These are phyloP conservation scores for Pelobates fuscus DNA, from an alignment of 2,113 vertebrate genomes.

Conservation along the genomic window DNA sequence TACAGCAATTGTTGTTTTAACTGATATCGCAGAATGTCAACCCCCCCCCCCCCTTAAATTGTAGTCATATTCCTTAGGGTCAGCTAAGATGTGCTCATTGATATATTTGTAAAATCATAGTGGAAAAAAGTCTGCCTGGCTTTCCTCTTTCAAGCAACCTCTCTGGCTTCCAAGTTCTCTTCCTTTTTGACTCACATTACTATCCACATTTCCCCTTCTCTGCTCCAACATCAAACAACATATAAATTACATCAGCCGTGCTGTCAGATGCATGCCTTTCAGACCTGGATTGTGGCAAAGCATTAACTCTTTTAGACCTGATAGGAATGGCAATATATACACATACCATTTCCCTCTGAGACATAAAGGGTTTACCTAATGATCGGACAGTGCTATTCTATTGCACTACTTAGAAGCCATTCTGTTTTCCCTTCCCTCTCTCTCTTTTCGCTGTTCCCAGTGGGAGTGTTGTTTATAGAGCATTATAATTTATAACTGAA, in stretches of 20 bases:
- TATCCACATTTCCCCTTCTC: constrained; percentile 66
- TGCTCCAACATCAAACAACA: constrained; percentile 74
- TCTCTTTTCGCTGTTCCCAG: constrained; percentile 73
- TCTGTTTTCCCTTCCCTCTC: constrained; percentile 52
- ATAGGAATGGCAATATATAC: background rate
- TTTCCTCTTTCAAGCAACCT: constrained; percentile 64
- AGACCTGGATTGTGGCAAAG: constrained; percentile 72
- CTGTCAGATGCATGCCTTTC: constrained; percentile 69
- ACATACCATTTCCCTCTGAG: constrained; percentile 3
- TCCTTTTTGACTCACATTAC: constrained; percentile 68
- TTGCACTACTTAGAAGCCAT: constrained; percentile 71
- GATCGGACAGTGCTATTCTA: constrained; percentile 24
- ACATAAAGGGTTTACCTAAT: constrained; percentile 18
- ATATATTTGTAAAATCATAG: constrained; percentile 64
- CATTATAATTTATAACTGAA: constrained; percentile 99
- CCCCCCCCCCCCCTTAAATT: constrained; percentile 1
- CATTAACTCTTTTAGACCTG: constrained; percentile 57
- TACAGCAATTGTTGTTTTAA: constrained; percentile 35
- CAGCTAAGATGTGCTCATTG: constrained; percentile 54
- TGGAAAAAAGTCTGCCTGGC: constrained; percentile 56
- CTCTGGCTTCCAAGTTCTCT: constrained; percentile 68
- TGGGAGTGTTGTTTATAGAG: constrained; percentile 99
- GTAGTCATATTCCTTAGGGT: constrained; percentile 27
- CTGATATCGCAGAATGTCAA: constrained; percentile 55
- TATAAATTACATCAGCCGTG: constrained; percentile 73